These are phyloP conservation scores for Syritta pipiens DNA, from an alignment of 2,888 invertebrate genomes.

Conservation along the genomic window DNA sequence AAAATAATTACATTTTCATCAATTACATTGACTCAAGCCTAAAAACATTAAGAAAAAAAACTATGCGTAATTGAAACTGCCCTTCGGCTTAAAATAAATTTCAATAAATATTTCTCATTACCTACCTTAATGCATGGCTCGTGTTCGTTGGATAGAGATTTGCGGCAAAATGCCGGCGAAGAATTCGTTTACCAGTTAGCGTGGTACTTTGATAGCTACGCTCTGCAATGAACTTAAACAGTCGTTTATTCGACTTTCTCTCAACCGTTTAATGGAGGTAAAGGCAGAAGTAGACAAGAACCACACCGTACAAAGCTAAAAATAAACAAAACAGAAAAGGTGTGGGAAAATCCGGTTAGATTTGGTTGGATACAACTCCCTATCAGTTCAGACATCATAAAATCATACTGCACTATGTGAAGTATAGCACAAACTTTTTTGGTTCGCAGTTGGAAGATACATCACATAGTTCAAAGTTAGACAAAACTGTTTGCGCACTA, in stretches of 20 bases:
- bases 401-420: constrained; percentile 58
- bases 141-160: no score
- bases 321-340: constrained; percentile 30
- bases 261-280: constrained; percentile 18
- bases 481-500: no score
- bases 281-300: constrained; percentile 5
- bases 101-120: no score
- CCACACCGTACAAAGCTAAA: constrained; percentile 8
- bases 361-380: constrained; percentile 24
- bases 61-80: no score
- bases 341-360: constrained; percentile 60
- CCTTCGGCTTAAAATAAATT: no score
- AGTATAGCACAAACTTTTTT: constrained; percentile 33
- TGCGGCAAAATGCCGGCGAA: constrained; percentile 38
- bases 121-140: no score
- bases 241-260: constrained; percentile 57
- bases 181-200: constrained; percentile 30
- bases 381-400: constrained; percentile 35
- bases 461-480: no score
- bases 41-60: no score
- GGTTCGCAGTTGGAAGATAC: constrained; percentile 6
- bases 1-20: no score
- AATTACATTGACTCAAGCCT: no score
- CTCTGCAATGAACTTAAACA: constrained; percentile 45
- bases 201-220: constrained; percentile 15